Percentiles rank a stretch among this genome's conserved stretches.
phyloP scores from a whole-genome alignment of 2,797 vertebrate species.

The Lepilemur ruficaudatus region DNA sequence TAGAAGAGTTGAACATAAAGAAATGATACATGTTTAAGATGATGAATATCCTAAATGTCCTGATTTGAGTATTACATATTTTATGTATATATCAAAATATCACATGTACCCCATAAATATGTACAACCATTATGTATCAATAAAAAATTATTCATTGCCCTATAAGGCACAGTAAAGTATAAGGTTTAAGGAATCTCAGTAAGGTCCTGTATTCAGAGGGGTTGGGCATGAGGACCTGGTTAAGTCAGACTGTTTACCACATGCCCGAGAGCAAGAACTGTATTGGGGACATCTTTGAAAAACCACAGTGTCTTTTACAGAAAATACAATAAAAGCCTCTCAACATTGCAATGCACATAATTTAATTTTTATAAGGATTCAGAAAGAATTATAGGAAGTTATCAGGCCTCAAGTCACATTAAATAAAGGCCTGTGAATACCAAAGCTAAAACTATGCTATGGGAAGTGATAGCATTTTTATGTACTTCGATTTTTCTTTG shows the following conservation, averaged over 20 bases:
- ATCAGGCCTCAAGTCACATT: neutral
- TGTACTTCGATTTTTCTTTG: neutral
- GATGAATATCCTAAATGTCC: neutral
- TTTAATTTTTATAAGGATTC: neutral
- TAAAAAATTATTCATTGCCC: neutral
- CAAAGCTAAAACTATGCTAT: neutral
- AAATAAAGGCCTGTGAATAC: neutral
- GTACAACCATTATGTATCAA: neutral
- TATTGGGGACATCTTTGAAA: neutral
- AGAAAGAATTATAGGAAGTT: neutral
- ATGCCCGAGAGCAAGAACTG: neutral
- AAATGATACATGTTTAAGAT: neutral
- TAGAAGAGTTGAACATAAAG: neutral
- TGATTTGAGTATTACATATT: neutral
- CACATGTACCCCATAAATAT: neutral
- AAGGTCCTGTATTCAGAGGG: neutral
- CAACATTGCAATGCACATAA: neutral
- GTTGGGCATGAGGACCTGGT: neutral
- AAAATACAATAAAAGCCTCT: neutral
- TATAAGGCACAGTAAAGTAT: neutral
- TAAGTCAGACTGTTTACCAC: neutral
- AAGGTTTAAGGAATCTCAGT: neutral
- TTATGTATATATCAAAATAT: neutral
- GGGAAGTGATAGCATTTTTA: neutral
- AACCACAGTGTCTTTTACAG: neutral